These are phyloP conservation scores for Gulo gulo DNA, from an alignment of 2,113 vertebrate species.

Conservation along the genomic window DNA sequence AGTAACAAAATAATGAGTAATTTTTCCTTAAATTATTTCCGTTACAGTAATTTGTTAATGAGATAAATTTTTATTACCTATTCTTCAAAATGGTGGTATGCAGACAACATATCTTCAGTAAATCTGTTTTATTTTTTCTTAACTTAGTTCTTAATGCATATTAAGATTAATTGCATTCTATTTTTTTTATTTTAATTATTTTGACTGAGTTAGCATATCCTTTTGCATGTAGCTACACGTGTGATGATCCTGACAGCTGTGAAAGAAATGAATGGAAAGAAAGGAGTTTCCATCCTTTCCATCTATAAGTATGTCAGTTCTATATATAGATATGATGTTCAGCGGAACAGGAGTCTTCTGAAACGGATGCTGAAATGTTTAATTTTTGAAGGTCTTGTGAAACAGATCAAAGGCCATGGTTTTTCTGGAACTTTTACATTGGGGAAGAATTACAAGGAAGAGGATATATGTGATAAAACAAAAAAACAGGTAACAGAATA, in stretches of 20 bases:
- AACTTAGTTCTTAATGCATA: background rate
- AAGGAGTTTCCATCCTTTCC: conserved; percentile 92
- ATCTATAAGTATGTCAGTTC: conserved; percentile 94
- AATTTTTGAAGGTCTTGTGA: conserved; percentile 90
- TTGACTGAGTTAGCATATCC: conserved; percentile 49
- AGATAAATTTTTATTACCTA: conserved; percentile 7
- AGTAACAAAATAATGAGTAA: conserved; percentile 25
- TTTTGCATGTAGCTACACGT: conserved; percentile 89
- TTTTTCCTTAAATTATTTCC: conserved; percentile 43
- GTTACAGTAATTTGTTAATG: conserved; percentile 4
- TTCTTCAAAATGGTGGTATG: background rate
- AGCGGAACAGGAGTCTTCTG: conserved; percentile 92
- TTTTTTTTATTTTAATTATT: conserved; percentile 33
- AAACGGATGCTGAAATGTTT: conserved; percentile 92
- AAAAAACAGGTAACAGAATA: conserved; percentile 86
- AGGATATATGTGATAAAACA: conserved; percentile 83
- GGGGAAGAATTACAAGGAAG: conserved; percentile 95
- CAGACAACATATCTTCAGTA: background rate
- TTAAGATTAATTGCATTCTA: background rate
- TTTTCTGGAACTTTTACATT: conserved; percentile 95
- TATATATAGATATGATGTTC: conserved; percentile 90
- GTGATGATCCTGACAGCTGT: conserved; percentile 95
- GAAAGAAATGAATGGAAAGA: conserved; percentile 93
- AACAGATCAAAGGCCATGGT: conserved; percentile 95
- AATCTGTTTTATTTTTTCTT: conserved; percentile 24